Base-by-base conservation (phyloP, 2,888 invertebrate genomes). In the Chrysodeixis includens region DNA sequence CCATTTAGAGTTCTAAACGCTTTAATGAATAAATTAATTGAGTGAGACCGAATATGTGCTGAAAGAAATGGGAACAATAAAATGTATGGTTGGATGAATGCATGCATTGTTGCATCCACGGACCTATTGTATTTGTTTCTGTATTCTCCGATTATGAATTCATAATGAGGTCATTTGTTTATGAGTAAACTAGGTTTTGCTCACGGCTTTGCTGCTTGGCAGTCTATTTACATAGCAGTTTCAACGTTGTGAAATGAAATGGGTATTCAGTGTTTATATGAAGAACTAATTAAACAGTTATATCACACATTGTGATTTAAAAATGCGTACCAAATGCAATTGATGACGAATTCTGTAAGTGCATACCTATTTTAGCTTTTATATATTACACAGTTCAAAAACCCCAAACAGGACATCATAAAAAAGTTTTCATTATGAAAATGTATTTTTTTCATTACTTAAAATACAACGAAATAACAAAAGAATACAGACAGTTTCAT, bases 71-170 rank as follows among this genome's bases (percentile, higher is more conserved):
- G 44, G 72, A 71, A 82, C 75, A 80, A 80, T 82, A 74, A 68
- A 78, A 80, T 78, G 70, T 78, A 75, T 82, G 81, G 80, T 76
- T 72, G 74, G 65, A 65, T 86, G 89, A 89, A 90, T 88, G 87
- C 85, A 82, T 85, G 84, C 88, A 90, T 90, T 91, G 88, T 90
- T 84, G 84, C 83, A 81, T 82, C 78, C 83, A 83, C 83, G 80
- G 75, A 71, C 73, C 86, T 79, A 88, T 90, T 90, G 88, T 88
- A 55, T 65, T 65, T 58, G 74, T 71, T 77, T 78, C 73, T 71
- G 72, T 74, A 72, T 77, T 76, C 64, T 67, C 74, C 69, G 79
- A 80, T 76, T 78, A 74, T 73, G 78, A 75, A 81, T 83, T 84
- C 84, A 85, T 88, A 89, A 90, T 89, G 88, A 89, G 88, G 83